Base-by-base conservation (phyloP, 1,140 invertebrate species). In the Drosophila auraria region DNA sequence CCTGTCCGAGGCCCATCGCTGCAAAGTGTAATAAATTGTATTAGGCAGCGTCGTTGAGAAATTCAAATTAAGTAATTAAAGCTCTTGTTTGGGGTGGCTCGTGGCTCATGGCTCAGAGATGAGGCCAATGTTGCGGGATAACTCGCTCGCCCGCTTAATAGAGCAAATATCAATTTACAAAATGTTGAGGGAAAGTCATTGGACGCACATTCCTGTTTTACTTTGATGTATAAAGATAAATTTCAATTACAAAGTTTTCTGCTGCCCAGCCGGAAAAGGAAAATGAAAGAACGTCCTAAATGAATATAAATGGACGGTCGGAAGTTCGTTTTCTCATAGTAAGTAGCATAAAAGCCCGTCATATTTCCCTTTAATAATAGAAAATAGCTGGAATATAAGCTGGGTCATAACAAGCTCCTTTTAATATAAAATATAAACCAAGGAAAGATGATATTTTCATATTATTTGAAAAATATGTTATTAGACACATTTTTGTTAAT, bases 41-140 rank as follows among this genome's bases (percentile, higher is more conserved):
- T 90, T 90, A 87, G 87, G 56, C 68, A 65, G 71, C 73, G 61
- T 30, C 50, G 65, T 50, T 61, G 69, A 69, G 51, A 80, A 91
- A 90, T 90, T 91, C 80, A 90, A 91, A 91, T 91, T 87, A 91
- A 90, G 84, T 91, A 91, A 91, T 91, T 91, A 91, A 83, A 74
- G 45, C 49, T 44, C 54, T 38, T 56, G 54, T 60, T 40, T 47
- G 49, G 62, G 64, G 50, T 71, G 27, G 47, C 45, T 44, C 9
- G 14, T 56, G 17, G 23, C 49, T 38, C 27, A 30, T 56, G 17
- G 23, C 49, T 30, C 27, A 30, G 9, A 23, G 51, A 20, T 54
- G 17, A 12, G 59, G 51, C 72, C 59, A 59, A 59, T 59, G 25
- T 40, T 63, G 36, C 36, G 53, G 62, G 40, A 11, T n/a, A 65